These are phyloP conservation scores for Emberiza fucata DNA, from an alignment of 2,113 vertebrate species.

Conservation along the genomic window DNA sequence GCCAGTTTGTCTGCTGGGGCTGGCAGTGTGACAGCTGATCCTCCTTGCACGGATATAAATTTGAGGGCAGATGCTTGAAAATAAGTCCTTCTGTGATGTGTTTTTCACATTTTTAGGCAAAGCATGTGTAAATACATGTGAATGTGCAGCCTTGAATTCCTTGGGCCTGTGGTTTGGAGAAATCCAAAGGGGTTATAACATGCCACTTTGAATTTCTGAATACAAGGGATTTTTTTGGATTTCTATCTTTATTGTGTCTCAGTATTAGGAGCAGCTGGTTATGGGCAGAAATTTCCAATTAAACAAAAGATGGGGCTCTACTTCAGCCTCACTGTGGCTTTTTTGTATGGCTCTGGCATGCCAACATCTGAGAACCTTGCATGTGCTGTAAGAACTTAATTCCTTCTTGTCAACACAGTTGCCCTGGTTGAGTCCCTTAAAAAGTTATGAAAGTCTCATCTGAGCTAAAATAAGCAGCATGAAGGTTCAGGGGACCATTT, in stretches of 20 bases:
- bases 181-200: background rate
- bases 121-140: background rate
- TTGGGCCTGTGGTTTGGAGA: constrained; percentile 34
- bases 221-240: constrained; percentile 32
- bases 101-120: constrained; percentile 35
- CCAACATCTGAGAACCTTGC: background rate
- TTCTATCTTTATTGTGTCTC: constrained; percentile 31
- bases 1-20: constrained; percentile 11
- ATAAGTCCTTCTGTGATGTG: background rate
- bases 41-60: background rate
- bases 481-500: background rate
- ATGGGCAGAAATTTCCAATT: background rate
- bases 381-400: background rate
- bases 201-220: constrained; percentile 24
- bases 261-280: constrained; percentile 28
- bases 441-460: background rate
- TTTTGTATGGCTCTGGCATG: background rate
- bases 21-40: background rate
- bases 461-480: background rate
- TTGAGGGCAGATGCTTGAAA: constrained; percentile 25
- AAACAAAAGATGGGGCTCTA: background rate
- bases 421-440: background rate
- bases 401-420: background rate
- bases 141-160: background rate
- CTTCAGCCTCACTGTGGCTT: background rate